These are phyloP conservation scores for Ostrea edulis DNA, from an alignment of 1,140 invertebrate species.

Conservation along the genomic window DNA sequence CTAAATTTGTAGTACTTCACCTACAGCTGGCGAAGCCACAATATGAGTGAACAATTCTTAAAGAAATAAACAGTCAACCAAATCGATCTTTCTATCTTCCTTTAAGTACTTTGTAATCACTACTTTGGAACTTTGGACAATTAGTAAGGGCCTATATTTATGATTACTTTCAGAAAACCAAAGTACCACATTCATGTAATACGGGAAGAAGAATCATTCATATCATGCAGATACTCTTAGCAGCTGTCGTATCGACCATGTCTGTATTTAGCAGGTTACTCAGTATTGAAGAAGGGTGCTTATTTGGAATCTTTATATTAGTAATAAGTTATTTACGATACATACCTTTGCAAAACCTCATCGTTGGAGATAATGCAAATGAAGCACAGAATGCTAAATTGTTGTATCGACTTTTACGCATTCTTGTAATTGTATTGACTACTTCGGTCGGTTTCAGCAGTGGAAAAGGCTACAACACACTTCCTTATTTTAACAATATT, in stretches of 20 bases:
- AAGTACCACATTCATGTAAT: not conserved
- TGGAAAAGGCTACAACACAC: not conserved
- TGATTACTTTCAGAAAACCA: not conserved
- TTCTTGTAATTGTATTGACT: not conserved
- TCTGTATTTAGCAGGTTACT: not conserved
- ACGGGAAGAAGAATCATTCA: not conserved
- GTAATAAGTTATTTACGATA: not conserved
- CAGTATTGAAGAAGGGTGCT: not conserved
- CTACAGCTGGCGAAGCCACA: too few relatives aligned
- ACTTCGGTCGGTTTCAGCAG: not conserved
- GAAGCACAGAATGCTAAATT: not conserved
- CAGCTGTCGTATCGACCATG: not conserved
- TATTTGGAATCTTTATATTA: not conserved
- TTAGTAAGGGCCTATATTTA: not conserved
- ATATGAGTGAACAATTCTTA: too few relatives aligned
- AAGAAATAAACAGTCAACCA: too few relatives aligned
- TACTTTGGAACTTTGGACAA: not conserved
- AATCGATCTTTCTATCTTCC: too few relatives aligned
- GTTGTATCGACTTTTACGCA: not conserved
- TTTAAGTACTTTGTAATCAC: not conserved
- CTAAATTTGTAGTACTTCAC: too few relatives aligned
- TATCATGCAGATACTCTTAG: not conserved
- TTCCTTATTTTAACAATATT: not conserved
- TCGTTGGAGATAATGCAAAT: not conserved
- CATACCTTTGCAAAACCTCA: not conserved